These are phyloP conservation scores for Abrostola triplasia DNA, from an alignment of 2,888 invertebrate species.

Conservation along the genomic window DNA sequence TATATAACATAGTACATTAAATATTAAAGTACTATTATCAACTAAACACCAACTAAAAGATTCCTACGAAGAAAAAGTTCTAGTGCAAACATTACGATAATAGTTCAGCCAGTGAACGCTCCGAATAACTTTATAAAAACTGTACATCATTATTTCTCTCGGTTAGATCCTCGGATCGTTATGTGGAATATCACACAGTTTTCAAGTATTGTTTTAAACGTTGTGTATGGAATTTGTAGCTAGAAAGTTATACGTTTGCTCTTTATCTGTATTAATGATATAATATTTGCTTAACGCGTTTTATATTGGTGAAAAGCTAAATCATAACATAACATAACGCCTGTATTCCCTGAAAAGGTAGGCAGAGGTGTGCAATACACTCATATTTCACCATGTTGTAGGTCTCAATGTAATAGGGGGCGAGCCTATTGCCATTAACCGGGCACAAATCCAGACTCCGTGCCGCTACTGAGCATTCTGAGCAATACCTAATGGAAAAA, in stretches of 20 bases:
- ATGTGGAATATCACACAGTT: slow-evolving; percentile 6
- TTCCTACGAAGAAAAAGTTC: slow-evolving; percentile 20
- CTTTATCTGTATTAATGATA: too few species aligned
- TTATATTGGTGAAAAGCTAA: too few species aligned
- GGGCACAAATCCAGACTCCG: too few species aligned
- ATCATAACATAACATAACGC: too few species aligned
- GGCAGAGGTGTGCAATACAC: too few species aligned
- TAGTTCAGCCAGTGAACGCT: slow-evolving; percentile 32
- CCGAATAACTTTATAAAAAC: slow-evolving; percentile 52
- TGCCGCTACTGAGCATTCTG: too few species aligned
- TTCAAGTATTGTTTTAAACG: slow-evolving; percentile 11
- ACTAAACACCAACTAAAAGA: background rate
- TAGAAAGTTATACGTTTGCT: background rate
- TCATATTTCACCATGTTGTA: too few species aligned
- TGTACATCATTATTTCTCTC: slow-evolving; percentile 50
- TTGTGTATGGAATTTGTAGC: background rate
- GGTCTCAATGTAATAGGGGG: too few species aligned
- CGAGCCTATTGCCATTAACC: too few species aligned
- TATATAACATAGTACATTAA: background rate
- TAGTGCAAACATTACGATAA: slow-evolving; percentile 36
- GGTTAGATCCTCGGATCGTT: slow-evolving; percentile 7
- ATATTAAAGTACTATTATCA: background rate
- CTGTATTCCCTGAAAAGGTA: too few species aligned
- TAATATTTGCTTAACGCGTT: too few species aligned
- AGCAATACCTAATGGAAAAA: too few species aligned